Conservation (phyloP, 2,797 vertebrate species). For the Neopelma chrysocephalum region DNA sequence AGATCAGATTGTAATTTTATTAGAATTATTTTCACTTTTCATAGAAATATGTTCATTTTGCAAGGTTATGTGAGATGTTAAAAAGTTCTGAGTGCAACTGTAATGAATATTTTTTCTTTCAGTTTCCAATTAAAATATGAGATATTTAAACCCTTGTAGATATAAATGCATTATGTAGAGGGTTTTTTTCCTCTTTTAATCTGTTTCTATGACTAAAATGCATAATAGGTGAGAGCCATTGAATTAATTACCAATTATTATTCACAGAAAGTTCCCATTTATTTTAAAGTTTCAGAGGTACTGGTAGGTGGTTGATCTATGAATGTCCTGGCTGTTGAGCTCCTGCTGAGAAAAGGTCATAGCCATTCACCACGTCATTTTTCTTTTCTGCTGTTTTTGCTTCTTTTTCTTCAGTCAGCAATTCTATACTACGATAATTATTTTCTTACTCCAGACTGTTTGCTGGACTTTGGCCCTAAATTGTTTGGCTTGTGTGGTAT, state of each 20-base stretch:
- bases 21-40: neutral
- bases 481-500: neutral
- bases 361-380: neutral
- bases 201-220: neutral
- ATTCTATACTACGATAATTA: neutral
- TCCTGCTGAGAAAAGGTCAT: neutral
- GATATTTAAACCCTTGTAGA: neutral
- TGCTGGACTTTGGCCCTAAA: neutral
- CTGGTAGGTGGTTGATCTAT: neutral
- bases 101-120: neutral
- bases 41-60: neutral
- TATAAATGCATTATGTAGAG: neutral
- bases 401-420: neutral
- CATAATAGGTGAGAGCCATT: neutral
- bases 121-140: neutral
- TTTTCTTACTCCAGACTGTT: neutral
- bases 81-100: neutral
- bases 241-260: neutral
- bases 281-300: neutral
- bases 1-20: neutral
- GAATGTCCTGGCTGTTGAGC: neutral
- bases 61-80: neutral
- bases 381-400: neutral
- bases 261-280: neutral
- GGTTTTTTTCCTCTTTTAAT: neutral